phyloP scores from a whole-genome alignment of 2,888 invertebrate genomes.

The Thera britannica region DNA sequence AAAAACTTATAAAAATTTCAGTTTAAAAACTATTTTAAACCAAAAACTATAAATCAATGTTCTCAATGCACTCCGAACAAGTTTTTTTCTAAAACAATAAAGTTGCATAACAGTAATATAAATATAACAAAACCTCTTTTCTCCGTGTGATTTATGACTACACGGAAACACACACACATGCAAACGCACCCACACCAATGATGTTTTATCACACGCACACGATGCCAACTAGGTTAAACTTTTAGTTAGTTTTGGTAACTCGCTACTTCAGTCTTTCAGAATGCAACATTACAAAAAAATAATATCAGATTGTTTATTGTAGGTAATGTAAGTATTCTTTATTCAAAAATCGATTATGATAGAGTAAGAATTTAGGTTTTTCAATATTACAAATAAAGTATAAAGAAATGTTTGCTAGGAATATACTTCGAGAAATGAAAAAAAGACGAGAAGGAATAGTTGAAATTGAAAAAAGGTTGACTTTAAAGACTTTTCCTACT shows the following conservation, averaged over 20 bases:
- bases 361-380: no score
- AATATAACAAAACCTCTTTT: slow-evolving; percentile 66
- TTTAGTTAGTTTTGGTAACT: slow-evolving; percentile 3
- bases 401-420: no score
- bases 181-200: slow-evolving; percentile 13
- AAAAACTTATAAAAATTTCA: neutral
- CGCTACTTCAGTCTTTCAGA: slow-evolving; percentile 2
- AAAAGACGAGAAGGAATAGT: no score
- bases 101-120: slow-evolving; percentile 59
- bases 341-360: no score
- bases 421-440: no score
- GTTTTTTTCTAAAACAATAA: slow-evolving; percentile 47
- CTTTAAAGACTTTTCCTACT: neutral
- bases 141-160: slow-evolving; percentile 63
- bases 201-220: slow-evolving; percentile 33
- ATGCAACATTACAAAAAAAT: neutral
- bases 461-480: no score
- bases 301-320: neutral
- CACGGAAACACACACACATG: slow-evolving; percentile 42
- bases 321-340: no score
- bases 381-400: no score
- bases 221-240: slow-evolving; percentile 21
- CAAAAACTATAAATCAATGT: slow-evolving; percentile 29
- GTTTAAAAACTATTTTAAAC: neutral
- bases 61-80: slow-evolving; percentile 43